Conservation (phyloP, 2,888 invertebrate genomes). For the Cordilura impudica region DNA sequence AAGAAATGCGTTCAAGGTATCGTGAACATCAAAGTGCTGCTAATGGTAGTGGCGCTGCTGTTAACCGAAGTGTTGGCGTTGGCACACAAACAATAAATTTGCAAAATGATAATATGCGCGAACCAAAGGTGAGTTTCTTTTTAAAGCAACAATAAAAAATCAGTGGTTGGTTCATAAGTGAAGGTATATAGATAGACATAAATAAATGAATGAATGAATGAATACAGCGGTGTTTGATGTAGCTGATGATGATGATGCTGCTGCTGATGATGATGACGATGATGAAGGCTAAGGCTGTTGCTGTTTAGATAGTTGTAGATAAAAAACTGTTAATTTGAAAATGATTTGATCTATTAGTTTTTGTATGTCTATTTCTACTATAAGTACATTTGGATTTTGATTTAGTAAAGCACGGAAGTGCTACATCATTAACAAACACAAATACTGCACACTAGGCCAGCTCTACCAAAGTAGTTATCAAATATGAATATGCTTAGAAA, state of each 20-base stretch:
- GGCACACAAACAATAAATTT: slow-evolving; percentile 41
- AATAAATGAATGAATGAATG: neutral
- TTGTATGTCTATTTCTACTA: neutral
- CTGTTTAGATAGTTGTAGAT: slow-evolving; percentile 67
- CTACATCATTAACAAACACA: neutral
- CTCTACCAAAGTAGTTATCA: too few species aligned
- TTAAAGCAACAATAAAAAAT: neutral
- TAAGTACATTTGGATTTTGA: neutral
- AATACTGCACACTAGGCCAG: neutral
- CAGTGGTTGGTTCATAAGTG: neutral
- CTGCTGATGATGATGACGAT: neutral
- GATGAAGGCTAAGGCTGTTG: neutral
- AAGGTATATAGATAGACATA: neutral
- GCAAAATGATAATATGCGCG: slow-evolving; percentile 71
- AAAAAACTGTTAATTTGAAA: slow-evolving; percentile 46
- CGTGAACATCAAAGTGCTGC: slow-evolving; percentile 79
- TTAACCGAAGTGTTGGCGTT: slow-evolving; percentile 75
- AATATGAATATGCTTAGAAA: too few species aligned
- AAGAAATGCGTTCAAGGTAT: slow-evolving; percentile 80
- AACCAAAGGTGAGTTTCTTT: slow-evolving; percentile 74
- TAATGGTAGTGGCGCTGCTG: neutral
- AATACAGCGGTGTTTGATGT: neutral
- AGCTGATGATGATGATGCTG: neutral
- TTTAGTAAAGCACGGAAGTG: slow-evolving; percentile 12
- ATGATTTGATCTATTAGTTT: slow-evolving; percentile 39